Conservation (phyloP, 2,113 vertebrate species). For the Rhizomys pruinosus region DNA sequence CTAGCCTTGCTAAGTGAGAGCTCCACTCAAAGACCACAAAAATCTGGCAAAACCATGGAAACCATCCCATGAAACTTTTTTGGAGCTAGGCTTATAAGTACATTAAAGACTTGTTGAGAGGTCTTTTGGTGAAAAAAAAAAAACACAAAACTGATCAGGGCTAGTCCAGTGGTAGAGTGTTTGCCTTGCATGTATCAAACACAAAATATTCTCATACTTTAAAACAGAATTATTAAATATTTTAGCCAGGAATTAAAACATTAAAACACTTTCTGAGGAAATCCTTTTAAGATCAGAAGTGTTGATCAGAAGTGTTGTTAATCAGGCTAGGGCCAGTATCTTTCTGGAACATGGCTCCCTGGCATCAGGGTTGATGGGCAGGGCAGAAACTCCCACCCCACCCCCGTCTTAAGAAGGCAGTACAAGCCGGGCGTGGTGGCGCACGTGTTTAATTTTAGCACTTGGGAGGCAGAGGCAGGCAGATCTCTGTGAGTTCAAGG, state of each 20-base stretch:
- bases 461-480: too few species aligned
- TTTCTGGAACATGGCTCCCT: background rate
- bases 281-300: background rate
- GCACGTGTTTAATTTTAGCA: too few species aligned
- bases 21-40: background rate
- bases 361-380: too few species aligned
- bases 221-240: background rate
- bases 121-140: background rate
- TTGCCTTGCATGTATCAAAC: background rate
- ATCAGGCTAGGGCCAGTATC: background rate
- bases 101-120: background rate
- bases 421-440: too few species aligned
- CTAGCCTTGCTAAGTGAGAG: rapidly evolving
- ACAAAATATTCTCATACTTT: background rate
- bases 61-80: background rate
- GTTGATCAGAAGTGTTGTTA: background rate
- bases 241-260: background rate
- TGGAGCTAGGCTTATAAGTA: background rate
- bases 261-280: background rate
- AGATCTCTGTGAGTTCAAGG: too few species aligned
- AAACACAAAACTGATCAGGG: background rate
- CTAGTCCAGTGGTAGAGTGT: background rate
- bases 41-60: rapidly evolving
- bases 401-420: background rate
- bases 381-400: background rate